Conservation (phyloP, 2,113 vertebrate genomes). For the Athene noctua region DNA sequence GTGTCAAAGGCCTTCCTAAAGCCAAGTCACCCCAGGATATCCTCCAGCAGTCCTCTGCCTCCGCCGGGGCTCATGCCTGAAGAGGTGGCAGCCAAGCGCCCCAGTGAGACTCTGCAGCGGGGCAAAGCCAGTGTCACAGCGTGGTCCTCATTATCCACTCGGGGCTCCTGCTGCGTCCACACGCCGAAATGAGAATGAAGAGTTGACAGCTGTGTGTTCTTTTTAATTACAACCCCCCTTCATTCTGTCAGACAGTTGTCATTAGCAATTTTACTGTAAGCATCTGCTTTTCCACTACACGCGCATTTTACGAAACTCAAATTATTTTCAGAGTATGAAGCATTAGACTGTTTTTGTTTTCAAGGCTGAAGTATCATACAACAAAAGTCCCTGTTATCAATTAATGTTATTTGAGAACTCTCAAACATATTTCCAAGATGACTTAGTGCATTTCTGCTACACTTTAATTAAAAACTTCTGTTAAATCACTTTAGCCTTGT, state of each 20-base stretch:
- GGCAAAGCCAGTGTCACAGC: neutral
- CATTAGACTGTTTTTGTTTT: neutral
- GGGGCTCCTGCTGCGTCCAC: neutral
- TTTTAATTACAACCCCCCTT: neutral
- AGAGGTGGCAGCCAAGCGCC: neutral
- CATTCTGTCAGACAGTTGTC: neutral
- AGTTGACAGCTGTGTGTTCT: neutral
- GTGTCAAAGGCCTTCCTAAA: too few species aligned
- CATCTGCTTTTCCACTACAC: neutral
- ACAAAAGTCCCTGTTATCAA: neutral
- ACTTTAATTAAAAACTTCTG: neutral
- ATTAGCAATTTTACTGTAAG: neutral
- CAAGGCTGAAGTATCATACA: neutral
- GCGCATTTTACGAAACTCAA: neutral
- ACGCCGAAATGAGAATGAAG: neutral
- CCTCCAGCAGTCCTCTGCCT: fast-evolving
- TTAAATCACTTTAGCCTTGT: neutral
- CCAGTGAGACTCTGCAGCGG: neutral
- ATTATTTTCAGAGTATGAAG: neutral
- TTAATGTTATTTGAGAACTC: neutral
- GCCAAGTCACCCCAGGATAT: neutral
- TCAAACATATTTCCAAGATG: neutral
- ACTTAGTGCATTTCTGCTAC: neutral
- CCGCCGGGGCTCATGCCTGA: fast-evolving
- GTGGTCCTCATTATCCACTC: neutral